Evolutionary conservation across 2,797 vertebrate genomes (phyloP).

Genomic region (Cyprinella venusta): DNA sequence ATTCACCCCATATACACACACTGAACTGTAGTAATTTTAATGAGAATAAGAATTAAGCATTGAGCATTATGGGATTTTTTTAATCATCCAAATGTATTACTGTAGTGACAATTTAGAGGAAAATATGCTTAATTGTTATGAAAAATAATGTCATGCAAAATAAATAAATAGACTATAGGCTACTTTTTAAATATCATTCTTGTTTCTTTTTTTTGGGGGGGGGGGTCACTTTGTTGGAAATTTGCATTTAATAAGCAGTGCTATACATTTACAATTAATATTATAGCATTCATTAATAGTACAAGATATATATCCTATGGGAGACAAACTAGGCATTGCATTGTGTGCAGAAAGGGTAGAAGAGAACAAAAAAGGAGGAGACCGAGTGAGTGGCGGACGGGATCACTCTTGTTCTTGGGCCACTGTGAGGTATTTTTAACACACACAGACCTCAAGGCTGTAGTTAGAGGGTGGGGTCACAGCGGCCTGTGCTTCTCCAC

Average conservation of each 20-base stretch:
- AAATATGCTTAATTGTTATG: background rate
- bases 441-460: constrained; percentile 47
- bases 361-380: constrained; percentile 14
- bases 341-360: background rate
- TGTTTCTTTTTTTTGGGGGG: background rate
- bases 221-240: background rate
- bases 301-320: background rate
- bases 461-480: constrained; percentile 49
- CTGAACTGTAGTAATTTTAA: too few species aligned
- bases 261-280: background rate
- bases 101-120: background rate
- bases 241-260: background rate
- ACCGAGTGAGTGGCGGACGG: constrained; percentile 2
- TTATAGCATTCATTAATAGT: background rate
- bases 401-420: constrained; percentile 34
- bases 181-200: background rate
- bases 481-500: constrained; percentile 30
- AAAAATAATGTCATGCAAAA: background rate
- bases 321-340: background rate
- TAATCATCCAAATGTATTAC: background rate
- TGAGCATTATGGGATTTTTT: too few species aligned
- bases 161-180: background rate
- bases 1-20: too few species aligned
- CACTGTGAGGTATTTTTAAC: constrained; percentile 50
- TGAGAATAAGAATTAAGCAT: too few species aligned